Evolutionary conservation across 2,113 vertebrate species (phyloP), one percentile per base, ranked within the genome.

Genomic region (Rhinopomastus cyanomelas): DNA sequence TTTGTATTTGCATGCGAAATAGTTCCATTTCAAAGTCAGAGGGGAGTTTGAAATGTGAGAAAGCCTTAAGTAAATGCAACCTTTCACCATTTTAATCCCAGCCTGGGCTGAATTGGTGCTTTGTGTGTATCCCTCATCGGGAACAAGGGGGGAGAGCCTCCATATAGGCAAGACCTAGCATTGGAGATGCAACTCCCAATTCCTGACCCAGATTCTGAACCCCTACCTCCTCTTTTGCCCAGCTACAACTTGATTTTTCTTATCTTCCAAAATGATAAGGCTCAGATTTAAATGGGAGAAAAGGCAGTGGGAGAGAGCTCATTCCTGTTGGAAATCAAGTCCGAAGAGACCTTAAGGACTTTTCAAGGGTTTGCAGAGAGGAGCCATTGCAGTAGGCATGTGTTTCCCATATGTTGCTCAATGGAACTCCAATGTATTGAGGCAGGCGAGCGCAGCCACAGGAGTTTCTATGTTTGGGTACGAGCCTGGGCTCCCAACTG

Each of bases 331-430:
- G 88, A 96, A 97, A 95, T n/a, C 85, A 87, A 84, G 87, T 75
- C 88, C 94, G 75, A 57, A 36, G 94, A 93, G 89, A 83, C 69
- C 59, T 51, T 59, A 84, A 95, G 76, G 74, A 85, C 91, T 96
- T 42, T 93, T 16, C 84, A 94, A 69, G 89, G 90, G 73, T 96
- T 96, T 89, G 64, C 71, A 67, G 3, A 89, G 69, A 67, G 77
- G 81, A 94, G 83, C 92, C 74, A 67, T 62, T 91, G 90, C 83
- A 88, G 94, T 39, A 90, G 93, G 94, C 97, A 97, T 95, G 96
- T 97, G 97, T 93, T 93, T 96, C 94, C 97, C 96, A 97, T 96
- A 97, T 98, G 97, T 86, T 94, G 66, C 55, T 94, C 93, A 85
- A 95, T 91, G 95, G 71, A 93, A 93, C 93, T 91, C 91, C 88